Percentiles rank a stretch among this genome's conserved stretches.
phyloP scores from a whole-genome alignment of 2,797 vertebrate genomes.

The Tadarida brasiliensis region DNA sequence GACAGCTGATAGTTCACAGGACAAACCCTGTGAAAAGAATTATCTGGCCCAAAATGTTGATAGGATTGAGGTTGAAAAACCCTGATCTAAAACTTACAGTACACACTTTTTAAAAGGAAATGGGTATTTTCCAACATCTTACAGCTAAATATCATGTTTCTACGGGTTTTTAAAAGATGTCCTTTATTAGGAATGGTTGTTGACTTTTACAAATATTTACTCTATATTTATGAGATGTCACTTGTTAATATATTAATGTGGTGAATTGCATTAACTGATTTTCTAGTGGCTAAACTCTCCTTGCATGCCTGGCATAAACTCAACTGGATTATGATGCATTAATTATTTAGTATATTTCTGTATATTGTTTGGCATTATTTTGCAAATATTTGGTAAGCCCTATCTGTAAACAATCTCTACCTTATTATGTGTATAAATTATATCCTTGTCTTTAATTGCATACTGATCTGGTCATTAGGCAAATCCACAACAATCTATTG shows the following conservation, averaged over 20 bases:
- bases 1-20: background rate
- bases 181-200: background rate
- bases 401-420: background rate
- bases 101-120: background rate
- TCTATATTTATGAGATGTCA: background rate
- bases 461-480: background rate
- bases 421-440: background rate
- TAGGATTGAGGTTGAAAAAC: background rate
- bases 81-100: background rate
- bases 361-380: background rate
- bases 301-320: background rate
- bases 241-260: background rate
- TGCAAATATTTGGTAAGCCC: background rate
- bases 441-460: background rate
- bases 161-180: background rate
- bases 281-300: background rate
- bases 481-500: background rate
- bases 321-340: background rate
- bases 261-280: background rate
- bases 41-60: background rate
- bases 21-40: background rate
- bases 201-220: constrained; percentile 1
- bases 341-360: background rate
- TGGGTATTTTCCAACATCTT: background rate
- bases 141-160: background rate